A percentile compares a stretch with the other conserved stretches of the same genome.
phyloP scores from a whole-genome alignment of 2,113 vertebrate genomes.

The Rhinoderma darwinii region DNA sequence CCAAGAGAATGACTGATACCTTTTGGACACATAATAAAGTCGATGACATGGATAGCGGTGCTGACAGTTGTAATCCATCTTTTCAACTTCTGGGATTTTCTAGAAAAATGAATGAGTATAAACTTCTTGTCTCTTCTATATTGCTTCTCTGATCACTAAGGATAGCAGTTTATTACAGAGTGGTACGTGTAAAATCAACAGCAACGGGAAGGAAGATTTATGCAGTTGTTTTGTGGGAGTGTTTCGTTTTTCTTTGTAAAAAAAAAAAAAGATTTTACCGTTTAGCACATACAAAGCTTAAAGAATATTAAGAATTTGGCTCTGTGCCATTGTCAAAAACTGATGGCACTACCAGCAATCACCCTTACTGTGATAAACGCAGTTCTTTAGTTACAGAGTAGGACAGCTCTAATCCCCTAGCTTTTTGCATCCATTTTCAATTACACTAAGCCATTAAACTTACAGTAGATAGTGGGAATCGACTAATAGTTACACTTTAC shows the following conservation, averaged over 20 bases:
- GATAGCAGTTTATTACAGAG: constrained; percentile 51
- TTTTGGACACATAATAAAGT: constrained; percentile 59
- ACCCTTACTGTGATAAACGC: background rate
- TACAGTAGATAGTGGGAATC: background rate
- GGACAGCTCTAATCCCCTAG: background rate
- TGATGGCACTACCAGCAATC: background rate
- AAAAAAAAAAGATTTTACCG: constrained; percentile 14
- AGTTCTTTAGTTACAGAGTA: background rate
- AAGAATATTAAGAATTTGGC: background rate
- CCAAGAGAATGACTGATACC: constrained; percentile 62
- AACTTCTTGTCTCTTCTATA: constrained; percentile 56
- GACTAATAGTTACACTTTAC: background rate
- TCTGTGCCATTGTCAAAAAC: background rate
- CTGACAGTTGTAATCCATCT: constrained; percentile 62
- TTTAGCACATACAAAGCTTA: background rate
- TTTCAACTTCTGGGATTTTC: constrained; percentile 62
- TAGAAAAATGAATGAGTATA: constrained; percentile 62
- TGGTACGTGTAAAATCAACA: constrained; percentile 21
- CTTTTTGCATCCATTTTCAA: background rate
- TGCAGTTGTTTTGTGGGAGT: background rate
- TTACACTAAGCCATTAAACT: constrained; percentile 13
- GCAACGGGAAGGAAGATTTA: constrained; percentile 24
- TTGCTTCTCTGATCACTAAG: constrained; percentile 46
- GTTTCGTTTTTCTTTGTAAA: constrained; percentile 31
- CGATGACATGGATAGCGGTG: constrained; percentile 61